Conservation (phyloP, 1,140 invertebrate species). For the Cydia splendana region DNA sequence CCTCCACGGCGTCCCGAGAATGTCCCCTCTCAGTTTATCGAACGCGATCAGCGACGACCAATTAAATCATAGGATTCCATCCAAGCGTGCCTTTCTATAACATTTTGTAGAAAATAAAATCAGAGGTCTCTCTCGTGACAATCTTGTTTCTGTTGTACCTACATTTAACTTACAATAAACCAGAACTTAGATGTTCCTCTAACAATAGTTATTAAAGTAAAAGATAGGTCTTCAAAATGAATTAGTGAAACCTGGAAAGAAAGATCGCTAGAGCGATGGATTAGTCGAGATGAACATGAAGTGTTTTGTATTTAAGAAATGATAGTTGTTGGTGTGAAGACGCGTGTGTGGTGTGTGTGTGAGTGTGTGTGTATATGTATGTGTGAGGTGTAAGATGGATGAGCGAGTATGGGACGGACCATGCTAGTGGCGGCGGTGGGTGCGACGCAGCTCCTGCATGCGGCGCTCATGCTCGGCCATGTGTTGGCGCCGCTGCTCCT, state of each 20-base stretch:
- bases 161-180: conserved; percentile 50
- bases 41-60: conserved; percentile 64
- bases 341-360: conserved; percentile 35
- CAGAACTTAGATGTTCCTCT: conserved; percentile 54
- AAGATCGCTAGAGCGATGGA: conserved; percentile 50
- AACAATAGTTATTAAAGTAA: conserved; percentile 41
- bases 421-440: conserved; percentile 74
- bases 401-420: conserved; percentile 63
- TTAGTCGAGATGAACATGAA: conserved; percentile 47
- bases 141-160: conserved; percentile 53
- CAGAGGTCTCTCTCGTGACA: conserved; percentile 45
- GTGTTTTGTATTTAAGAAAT: conserved; percentile 35
- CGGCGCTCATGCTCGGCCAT: conserved; percentile 91
- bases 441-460: conserved; percentile 84
- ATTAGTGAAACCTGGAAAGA: conserved; percentile 54
- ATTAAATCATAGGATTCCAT: conserved; percentile 76
- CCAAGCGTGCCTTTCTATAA: conserved; percentile 77
- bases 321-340: conserved; percentile 36
- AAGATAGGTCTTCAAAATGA: conserved; percentile 29
- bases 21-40: conserved; percentile 48
- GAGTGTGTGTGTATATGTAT: conserved; percentile 38
- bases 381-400: conserved; percentile 10
- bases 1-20: conserved; percentile 52
- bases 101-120: conserved; percentile 76
- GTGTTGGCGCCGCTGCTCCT: conserved; percentile 90